Base-by-base conservation (phyloP, 2,113 vertebrate species). In the Casuarius casuarius region DNA sequence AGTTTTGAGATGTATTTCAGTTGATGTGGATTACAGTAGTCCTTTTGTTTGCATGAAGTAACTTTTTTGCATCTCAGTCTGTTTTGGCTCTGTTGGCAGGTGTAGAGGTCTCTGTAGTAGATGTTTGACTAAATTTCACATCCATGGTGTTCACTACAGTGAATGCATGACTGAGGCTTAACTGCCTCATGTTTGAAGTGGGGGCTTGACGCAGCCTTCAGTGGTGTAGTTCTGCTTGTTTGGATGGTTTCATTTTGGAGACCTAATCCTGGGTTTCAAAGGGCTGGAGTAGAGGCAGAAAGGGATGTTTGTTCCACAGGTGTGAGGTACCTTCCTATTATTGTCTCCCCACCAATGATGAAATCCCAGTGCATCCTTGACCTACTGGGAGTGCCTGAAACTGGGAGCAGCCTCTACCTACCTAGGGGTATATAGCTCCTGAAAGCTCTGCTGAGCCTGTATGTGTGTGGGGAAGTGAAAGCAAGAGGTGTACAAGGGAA, bases 111-210 rank as follows among this genome's bases (percentile, higher is more conserved):
- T 77, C 40, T 70, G 65, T n/a, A 46, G 81, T 13, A 51, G n/a
- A 7, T 49, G n/a, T 51, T 52, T 84, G 74, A 18, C 48, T 71
- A 63, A 25, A 62, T 59, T 61, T 91, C 66, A 17, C 0, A 0
- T 56, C 25, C 13, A 0, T 58, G 52, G 12, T 0, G 2, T 56
- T 85, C 44, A 58, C 58, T 48, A 19, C 0, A 0, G 42, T 71
- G 46, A 72, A 31, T 19, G 7, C 35, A 52, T 68, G 33, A 44
- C 35, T 48, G 48, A 74, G 28, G 23, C 13, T 54, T 80, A 19
- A 67, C 12, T 79, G 58, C 40, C 81, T 84, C 33, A 5, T 0
- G 0, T 65, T 5, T 75, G 77, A 76, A 18, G 4, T 12, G 4
- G 8, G 71, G 79, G 29, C 54, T 85, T 52, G 82, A 51, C 49